A percentile compares a stretch with the other conserved stretches of the same genome.
These are phyloP conservation scores for Microchirus variegatus DNA, from an alignment of 2,797 vertebrate species.

Conservation along the genomic window DNA sequence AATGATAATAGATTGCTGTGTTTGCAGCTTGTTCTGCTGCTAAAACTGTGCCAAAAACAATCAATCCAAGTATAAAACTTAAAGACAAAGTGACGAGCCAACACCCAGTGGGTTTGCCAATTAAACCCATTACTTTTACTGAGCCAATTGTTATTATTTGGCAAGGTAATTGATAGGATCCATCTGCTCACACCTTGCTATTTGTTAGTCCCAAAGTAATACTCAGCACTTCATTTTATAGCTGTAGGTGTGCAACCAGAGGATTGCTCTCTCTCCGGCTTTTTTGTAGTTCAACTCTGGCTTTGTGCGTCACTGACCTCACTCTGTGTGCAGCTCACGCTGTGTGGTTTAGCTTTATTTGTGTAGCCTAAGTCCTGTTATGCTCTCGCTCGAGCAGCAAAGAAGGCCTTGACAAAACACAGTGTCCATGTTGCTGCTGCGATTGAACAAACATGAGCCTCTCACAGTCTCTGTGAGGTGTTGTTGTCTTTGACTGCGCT, in stretches of 20 bases:
- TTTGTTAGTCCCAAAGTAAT: background rate
- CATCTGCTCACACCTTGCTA: background rate
- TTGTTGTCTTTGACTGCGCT: slow-evolving; percentile 5
- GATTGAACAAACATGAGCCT: slow-evolving; percentile 20
- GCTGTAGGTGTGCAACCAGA: background rate
- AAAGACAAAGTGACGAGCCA: background rate
- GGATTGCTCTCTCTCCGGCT: background rate
- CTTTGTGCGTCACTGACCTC: slow-evolving; percentile 13
- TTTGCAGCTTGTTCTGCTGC: no score
- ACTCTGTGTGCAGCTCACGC: slow-evolving; percentile 21
- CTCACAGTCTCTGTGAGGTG: slow-evolving; percentile 2
- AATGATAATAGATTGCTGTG: no score
- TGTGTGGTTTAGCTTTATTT: slow-evolving; percentile 36
- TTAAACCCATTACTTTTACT: background rate
- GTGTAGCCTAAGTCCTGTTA: slow-evolving; percentile 34
- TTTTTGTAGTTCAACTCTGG: slow-evolving; percentile 16
- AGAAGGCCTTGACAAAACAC: slow-evolving; percentile 25
- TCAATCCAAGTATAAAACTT: background rate
- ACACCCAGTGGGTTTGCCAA: no score
- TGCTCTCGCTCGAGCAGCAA: slow-evolving; percentile 10
- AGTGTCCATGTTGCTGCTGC: slow-evolving; percentile 9
- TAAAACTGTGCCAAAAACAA: no score
- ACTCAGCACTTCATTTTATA: background rate
- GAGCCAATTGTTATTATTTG: background rate
- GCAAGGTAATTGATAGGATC: background rate